Base-by-base conservation (phyloP, 2,113 vertebrate species). In the Hemibagrus wyckioides region DNA sequence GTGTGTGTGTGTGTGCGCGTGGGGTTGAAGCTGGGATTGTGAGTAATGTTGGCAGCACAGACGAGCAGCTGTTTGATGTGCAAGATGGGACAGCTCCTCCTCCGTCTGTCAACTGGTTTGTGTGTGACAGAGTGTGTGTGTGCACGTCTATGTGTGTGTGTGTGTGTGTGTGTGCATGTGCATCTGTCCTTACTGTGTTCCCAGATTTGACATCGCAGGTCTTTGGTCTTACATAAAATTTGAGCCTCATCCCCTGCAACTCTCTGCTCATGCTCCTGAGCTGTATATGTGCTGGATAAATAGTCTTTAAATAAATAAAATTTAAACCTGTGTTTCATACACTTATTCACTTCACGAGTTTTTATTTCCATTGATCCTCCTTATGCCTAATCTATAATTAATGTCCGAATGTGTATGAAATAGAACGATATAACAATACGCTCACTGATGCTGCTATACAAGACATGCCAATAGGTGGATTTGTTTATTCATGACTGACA, bases 1-100 rank as follows among this genome's bases (percentile, higher is more conserved):
- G 73, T 36, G 84, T 50, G 75, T 80, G 50, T 48, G n/a, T 73
- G 56, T 65, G 44, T 36, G 4, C 86, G 85, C 39, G 30, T n/a
- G 77, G 63, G 77, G 73, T 75, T 67, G 65, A 39, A 30, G 65
- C 39, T 73, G 82, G 86, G 88, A 90, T 86, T 87, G 89, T 50
- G 59, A 87, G 77, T 90, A 85, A 63, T 92, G 85, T 82, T 84
- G 65, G 79, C 69, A 85, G 56, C 19, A 13, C 73, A n/a, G 80
- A 83, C 17, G 85, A 87, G 82, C 88, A 82, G 85, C 59, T 83
- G 88, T 86, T 89, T 86, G 79, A 82, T 85, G 83, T 86, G 88
- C 41, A 82, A 82, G 84, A 79, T 33, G 63, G 82, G 87, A 84
- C 23, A 57, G 33, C 86, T 75, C 75, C 71, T 79, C 80, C 39